Evolutionary conservation across 1,140 invertebrate species (phyloP), one percentile per base, ranked within the genome.

Genomic region (Notospermus geniculatus): DNA sequence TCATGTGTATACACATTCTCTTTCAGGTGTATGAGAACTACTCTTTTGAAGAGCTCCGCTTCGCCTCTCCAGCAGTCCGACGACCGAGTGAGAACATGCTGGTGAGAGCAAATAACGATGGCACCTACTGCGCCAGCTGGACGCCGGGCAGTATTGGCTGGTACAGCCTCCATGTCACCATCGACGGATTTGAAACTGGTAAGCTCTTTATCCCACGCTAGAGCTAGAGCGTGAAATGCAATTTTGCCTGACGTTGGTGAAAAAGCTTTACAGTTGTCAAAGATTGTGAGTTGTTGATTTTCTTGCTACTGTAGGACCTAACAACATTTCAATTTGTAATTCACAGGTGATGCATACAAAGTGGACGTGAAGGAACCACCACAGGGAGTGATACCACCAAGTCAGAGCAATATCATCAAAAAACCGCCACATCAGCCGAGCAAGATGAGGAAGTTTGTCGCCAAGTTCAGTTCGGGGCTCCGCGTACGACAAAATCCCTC

Each of bases 21-120:
- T 71, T 72, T 32, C 75, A 91, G 87, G 86, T 88, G 0, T 98
- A 93, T 81, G 90, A 95, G 70, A 91, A 94, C 75, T 97, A 94
- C 73, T 97, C 94, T 0, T 97, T 98, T 82, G 95, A 98, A 81
- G 96, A 98, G 78, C 81, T 99, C 2, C 87, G 95, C 29, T 89
- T 88, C 65, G 88, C 89, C 39, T 91, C 90, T 7, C 90, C 90
- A 1, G 82, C 86, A 1, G 81, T 90, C 1, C 87, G 87, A 62
- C 80, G 90, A 54, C 87, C 89, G 1, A 89, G 88, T 66, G 94
- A 96, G 78, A 89, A 88, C 62, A 90, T 97, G 85, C 80, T 90
- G 13, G 91, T 96, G 0, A 84, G 89, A 58, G 85, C 88, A 17
- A 92, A 93, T 77, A 85, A 87, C 43, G 93, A 96, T 78, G 93